Percentiles rank a stretch among this genome's conserved stretches.
Conservation (phyloP, 2,888 invertebrate species). For the Philhelius pedissequus region DNA sequence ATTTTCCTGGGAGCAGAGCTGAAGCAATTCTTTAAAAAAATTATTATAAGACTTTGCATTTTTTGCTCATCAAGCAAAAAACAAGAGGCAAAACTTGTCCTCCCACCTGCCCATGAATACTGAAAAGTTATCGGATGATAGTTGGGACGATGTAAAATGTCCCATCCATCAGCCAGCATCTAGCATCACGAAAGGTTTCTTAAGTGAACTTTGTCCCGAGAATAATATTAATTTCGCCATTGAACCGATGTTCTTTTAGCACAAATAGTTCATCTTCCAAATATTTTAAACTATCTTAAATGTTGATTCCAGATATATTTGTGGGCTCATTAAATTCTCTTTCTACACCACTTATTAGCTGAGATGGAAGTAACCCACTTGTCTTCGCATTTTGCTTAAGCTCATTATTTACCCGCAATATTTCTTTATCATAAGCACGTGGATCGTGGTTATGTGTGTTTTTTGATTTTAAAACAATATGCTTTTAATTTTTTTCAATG, state of each 20-base stretch:
- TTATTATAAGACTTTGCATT: neutral
- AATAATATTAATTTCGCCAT: constrained; percentile 3
- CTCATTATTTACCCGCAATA: neutral
- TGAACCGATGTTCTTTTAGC: neutral
- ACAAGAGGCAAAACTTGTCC: neutral
- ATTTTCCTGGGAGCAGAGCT: too few relatives aligned
- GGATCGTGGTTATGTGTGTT: neutral
- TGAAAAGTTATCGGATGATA: too few relatives aligned
- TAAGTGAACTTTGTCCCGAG: too few relatives aligned
- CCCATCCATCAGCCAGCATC: too few relatives aligned
- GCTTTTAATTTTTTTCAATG: too few relatives aligned
- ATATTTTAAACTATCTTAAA: neutral
- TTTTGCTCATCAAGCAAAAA: neutral
- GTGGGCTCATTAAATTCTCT: neutral
- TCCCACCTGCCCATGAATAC: neutral
- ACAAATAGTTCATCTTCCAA: neutral
- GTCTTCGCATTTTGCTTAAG: neutral
- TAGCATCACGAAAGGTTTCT: too few relatives aligned
- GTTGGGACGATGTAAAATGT: too few relatives aligned
- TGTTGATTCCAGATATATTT: neutral
- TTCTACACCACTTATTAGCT: neutral
- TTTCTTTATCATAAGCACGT: neutral
- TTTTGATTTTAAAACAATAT: too few relatives aligned
- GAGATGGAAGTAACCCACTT: neutral
- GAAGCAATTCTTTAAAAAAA: too few relatives aligned